These are phyloP conservation scores for Anastrepha obliqua DNA, from an alignment of 1,140 invertebrate genomes.

Conservation along the genomic window DNA sequence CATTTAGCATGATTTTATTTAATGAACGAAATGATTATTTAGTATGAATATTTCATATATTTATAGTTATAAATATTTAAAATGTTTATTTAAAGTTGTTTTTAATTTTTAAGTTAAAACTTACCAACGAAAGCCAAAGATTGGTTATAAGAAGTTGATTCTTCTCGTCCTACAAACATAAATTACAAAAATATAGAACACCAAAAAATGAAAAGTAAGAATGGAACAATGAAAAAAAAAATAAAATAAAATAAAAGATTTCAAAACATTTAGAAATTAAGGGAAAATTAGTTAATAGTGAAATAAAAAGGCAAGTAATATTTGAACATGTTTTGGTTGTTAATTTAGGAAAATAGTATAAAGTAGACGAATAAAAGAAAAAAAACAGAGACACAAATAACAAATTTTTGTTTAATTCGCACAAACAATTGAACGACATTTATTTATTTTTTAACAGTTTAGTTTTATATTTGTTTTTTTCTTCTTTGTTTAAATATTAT, in stretches of 20 bases:
- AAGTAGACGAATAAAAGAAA: slow-evolving; percentile 49
- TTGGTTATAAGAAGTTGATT: slow-evolving; percentile 90
- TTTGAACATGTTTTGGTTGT: not conserved
- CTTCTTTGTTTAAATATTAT: slow-evolving; percentile 38
- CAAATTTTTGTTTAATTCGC: slow-evolving; percentile 42
- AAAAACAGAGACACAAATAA: slow-evolving; percentile 50
- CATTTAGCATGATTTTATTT: slow-evolving; percentile 24
- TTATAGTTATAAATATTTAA: slow-evolving; percentile 56
- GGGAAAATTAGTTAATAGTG: not conserved
- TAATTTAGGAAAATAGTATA: slow-evolving; percentile 1
- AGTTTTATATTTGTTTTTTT: slow-evolving; percentile 19
- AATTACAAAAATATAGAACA: slow-evolving; percentile 36
- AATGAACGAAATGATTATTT: slow-evolving; percentile 43
- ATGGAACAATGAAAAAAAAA: not conserved
- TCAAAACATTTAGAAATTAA: slow-evolving; percentile 23
- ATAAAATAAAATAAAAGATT: not conserved
- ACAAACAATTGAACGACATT: slow-evolving; percentile 53
- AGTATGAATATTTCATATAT: slow-evolving; percentile 14
- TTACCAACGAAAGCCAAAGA: slow-evolving; percentile 91
- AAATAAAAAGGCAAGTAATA: not conserved
- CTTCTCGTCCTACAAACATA: slow-evolving; percentile 84
- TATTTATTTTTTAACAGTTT: slow-evolving; percentile 50
- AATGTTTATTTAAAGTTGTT: slow-evolving; percentile 68
- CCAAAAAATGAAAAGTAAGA: not conserved
- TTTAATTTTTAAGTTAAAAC: slow-evolving; percentile 77